phyloP scores from a whole-genome alignment of 2,888 invertebrate genomes.

The Drosophila glabriapex region DNA sequence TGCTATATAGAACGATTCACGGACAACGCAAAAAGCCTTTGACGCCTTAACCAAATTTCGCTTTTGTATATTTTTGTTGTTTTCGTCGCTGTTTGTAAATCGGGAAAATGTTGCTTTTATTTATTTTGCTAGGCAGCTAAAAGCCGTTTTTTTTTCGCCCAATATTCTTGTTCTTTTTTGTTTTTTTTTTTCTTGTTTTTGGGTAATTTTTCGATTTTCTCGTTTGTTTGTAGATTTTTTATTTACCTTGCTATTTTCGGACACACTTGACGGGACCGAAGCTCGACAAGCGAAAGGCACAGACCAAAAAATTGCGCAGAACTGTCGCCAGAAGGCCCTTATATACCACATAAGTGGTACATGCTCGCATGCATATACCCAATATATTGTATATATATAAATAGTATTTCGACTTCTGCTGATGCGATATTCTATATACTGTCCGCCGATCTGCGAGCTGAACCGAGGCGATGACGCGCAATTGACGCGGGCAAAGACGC shows the following conservation, averaged over 20 bases:
- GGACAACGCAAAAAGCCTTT: slow-evolving; percentile 70
- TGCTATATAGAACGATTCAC: slow-evolving; percentile 49
- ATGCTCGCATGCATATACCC: slow-evolving; percentile 12
- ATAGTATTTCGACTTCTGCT: slow-evolving; percentile 43
- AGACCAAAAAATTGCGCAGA: slow-evolving; percentile 71
- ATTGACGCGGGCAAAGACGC: slow-evolving; percentile 80
- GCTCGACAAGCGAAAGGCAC: slow-evolving; percentile 70
- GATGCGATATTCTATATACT: slow-evolving; percentile 48
- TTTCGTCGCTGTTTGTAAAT: slow-evolving; percentile 41
- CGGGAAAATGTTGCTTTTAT: slow-evolving; percentile 57
- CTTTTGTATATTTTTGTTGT: slow-evolving; percentile 51
- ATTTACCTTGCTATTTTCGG: slow-evolving; percentile 78
- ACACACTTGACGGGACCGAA: slow-evolving; percentile 76
- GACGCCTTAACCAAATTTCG: slow-evolving; percentile 67
- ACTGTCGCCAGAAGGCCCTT: slow-evolving; percentile 79
- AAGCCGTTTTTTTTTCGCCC: slow-evolving; percentile 47
- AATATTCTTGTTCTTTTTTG: slow-evolving; percentile 30
- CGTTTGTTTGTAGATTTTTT: slow-evolving; percentile 53
- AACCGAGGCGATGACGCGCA: slow-evolving; percentile 75
- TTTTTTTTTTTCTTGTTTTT: slow-evolving; percentile 22
- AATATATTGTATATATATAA: slow-evolving; percentile 44
- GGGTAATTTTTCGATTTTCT: slow-evolving; percentile 47
- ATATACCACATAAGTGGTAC: slow-evolving; percentile 45
- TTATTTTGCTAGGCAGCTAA: slow-evolving; percentile 64
- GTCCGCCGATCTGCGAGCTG: slow-evolving; percentile 17